These are phyloP conservation scores for Fundulus diaphanus DNA, from an alignment of 2,797 vertebrate genomes.

Conservation along the genomic window DNA sequence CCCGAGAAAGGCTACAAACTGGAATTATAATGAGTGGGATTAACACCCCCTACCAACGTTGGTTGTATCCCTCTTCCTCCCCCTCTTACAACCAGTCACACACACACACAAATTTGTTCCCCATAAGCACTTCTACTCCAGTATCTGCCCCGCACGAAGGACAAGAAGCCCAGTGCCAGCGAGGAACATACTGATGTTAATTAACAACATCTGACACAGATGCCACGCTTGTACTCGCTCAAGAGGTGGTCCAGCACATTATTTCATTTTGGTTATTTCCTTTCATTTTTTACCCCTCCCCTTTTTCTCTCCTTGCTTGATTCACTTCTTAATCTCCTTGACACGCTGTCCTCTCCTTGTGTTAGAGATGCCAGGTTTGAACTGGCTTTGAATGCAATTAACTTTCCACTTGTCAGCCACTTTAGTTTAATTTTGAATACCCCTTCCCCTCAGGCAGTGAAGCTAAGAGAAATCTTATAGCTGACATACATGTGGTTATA, in stretches of 20 bases:
- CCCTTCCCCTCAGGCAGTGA: conserved; percentile 54
- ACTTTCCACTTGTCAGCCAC: conserved; percentile 68
- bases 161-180: conserved; percentile 83
- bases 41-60: conserved; percentile 78
- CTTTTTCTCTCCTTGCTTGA: conserved; percentile 67
- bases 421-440: conserved; percentile 77
- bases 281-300: conserved; percentile 70
- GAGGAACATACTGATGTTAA: conserved; percentile 86
- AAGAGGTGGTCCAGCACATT: conserved; percentile 85
- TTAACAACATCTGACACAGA: conserved; percentile 90
- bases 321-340: conserved; percentile 81
- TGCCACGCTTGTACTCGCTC: conserved; percentile 84
- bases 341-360: conserved; percentile 76
- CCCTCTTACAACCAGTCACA: conserved; percentile 33
- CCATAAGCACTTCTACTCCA: conserved; percentile 71
- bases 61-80: conserved; percentile 59
- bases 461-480: conserved; percentile 46
- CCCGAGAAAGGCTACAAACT: conserved; percentile 78
- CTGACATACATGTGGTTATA: conserved; percentile 55
- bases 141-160: conserved; percentile 76
- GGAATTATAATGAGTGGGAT: conserved; percentile 87
- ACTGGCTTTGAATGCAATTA: conserved; percentile 75
- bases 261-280: conserved; percentile 86
- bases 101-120: conserved; percentile 57
- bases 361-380: conserved; percentile 61